Percentiles rank a stretch among this genome's conserved stretches.
Conservation (phyloP, 2,797 vertebrate genomes). For the Pangasius sanitwongsei region DNA sequence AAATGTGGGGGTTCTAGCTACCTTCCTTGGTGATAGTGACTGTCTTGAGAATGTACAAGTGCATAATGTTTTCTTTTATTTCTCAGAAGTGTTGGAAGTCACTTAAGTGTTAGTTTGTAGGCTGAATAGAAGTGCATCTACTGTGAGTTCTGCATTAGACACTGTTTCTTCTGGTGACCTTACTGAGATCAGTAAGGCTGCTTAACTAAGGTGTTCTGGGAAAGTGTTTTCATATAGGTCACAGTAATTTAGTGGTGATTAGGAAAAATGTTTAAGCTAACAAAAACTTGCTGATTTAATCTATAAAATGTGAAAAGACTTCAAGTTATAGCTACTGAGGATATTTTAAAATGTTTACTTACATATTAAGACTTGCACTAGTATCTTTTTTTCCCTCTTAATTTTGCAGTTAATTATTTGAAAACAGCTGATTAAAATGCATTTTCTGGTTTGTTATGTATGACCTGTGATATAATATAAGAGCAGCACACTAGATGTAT, state of each 20-base stretch:
- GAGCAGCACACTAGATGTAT: constrained; percentile 18
- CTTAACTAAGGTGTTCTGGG: background rate
- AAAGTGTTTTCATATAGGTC: background rate
- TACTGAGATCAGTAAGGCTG: background rate
- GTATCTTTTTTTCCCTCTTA: background rate
- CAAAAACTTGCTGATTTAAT: background rate
- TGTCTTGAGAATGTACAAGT: background rate
- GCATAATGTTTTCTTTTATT: background rate
- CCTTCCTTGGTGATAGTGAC: background rate
- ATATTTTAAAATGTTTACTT: background rate
- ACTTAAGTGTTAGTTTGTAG: background rate
- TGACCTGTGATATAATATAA: background rate
- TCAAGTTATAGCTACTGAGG: background rate
- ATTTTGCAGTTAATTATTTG: background rate
- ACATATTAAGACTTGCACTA: constrained; percentile 8
- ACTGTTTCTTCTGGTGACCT: background rate
- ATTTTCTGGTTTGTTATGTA: constrained; percentile 1
- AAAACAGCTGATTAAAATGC: background rate
- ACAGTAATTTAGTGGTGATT: background rate
- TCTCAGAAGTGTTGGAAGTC: constrained; percentile 2
- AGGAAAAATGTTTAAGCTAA: background rate
- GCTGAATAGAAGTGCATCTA: background rate
- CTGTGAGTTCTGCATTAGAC: background rate
- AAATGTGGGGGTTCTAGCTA: background rate
- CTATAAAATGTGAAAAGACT: background rate